Conservation (phyloP, 2,113 vertebrate species). For the Tonatia bakeri region DNA sequence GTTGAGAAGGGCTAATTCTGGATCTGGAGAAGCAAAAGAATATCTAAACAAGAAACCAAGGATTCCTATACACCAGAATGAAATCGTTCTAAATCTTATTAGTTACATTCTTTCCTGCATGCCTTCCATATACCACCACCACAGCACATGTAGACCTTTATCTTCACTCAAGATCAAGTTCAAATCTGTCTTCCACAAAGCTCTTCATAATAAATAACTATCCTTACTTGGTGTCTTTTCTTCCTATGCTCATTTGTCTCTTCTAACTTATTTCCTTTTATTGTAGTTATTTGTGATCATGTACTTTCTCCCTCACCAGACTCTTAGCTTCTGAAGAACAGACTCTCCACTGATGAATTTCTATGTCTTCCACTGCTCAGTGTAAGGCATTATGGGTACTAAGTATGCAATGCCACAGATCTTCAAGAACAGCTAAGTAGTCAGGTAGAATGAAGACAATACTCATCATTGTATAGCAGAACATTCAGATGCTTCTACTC, state of each 20-base stretch:
- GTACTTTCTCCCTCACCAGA: neutral
- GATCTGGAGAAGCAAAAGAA: neutral
- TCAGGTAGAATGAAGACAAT: neutral
- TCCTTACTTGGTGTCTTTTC: neutral
- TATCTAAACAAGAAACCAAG: neutral
- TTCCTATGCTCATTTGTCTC: neutral
- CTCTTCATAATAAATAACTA: neutral
- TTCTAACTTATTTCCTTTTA: neutral
- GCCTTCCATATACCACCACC: neutral
- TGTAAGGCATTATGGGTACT: neutral
- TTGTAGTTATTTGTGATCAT: neutral
- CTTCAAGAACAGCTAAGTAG: neutral
- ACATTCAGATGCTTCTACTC: neutral
- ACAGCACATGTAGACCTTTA: neutral
- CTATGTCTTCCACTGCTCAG: neutral
- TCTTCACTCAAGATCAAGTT: neutral
- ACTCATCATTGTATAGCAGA: neutral
- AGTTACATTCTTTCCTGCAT: neutral
- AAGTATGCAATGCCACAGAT: neutral
- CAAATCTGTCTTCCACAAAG: neutral
- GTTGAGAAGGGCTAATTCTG: neutral
- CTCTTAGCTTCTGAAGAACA: neutral
- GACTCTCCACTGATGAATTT: neutral
- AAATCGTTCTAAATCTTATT: neutral
- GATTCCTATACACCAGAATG: neutral